These are phyloP conservation scores for Tapirus indicus DNA, from an alignment of 2,797 vertebrate species.

Conservation along the genomic window DNA sequence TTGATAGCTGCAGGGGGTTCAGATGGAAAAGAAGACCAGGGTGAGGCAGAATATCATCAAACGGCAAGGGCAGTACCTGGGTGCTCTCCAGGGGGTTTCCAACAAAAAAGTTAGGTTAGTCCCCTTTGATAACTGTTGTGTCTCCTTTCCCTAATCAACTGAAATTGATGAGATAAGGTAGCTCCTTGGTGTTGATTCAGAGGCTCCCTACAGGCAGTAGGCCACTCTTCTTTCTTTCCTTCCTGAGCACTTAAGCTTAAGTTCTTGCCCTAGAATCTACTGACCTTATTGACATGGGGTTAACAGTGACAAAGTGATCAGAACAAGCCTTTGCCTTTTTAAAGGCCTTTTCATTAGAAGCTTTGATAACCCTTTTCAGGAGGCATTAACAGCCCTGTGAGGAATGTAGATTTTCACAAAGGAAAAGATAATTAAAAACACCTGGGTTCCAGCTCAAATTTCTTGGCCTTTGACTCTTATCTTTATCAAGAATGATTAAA, in stretches of 20 bases:
- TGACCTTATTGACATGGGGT: neutral
- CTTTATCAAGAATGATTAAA: conserved; percentile 7
- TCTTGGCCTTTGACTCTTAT: neutral
- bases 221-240: neutral
- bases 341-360: neutral
- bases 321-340: neutral
- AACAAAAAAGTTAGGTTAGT: neutral
- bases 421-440: neutral
- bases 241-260: neutral
- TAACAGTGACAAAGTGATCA: neutral
- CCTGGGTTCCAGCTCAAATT: neutral
- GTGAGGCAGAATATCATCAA: neutral
- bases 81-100: neutral
- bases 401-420: neutral
- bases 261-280: neutral
- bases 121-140: neutral
- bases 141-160: neutral
- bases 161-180: neutral
- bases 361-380: neutral
- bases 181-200: neutral
- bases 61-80: neutral
- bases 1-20: conserved; percentile 75
- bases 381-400: neutral
- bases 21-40: neutral
- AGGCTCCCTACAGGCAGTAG: too few relatives aligned